Base-by-base conservation (phyloP, 2,888 invertebrate genomes). In the Ennomos fuscantarius region DNA sequence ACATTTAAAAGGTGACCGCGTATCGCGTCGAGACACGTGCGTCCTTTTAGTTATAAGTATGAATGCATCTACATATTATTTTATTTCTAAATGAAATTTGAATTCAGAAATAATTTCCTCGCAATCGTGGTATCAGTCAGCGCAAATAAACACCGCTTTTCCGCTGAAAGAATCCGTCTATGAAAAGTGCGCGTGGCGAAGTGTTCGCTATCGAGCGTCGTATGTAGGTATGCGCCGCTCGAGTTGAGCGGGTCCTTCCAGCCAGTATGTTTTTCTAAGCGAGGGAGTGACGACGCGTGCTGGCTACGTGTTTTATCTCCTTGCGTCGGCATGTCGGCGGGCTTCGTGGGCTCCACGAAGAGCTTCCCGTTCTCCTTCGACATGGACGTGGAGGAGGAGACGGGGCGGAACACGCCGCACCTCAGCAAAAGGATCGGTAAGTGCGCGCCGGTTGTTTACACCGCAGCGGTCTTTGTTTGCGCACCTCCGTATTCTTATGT, bases 281-380 rank as follows among this genome's bases (percentile, higher is more conserved):
- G 64, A 42, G 10, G 24, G 44, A 46, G 49, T 40, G 50, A 47
- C 48, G 62, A 63, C 65, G 68, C 57, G 66, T 62, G 50, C 40
- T 24, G 55, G 62, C 55, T 36, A 24, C 31, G 12, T 12, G 60
- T 50, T 60, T 56, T 49, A 62, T 60, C 59, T 66, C 60, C 66
- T 52, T 54, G 8, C 49, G 60, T 60, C 56, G 72, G 67, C 67
- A 92, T 92, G 92, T 86, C 91, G 58, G 78, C 83, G 67, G 84
- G 86, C 57, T 91, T 85, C 70, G 93, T 92, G 44, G 92, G 92
- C 37, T 91, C 92, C 54, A 92, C 92, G 39, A 92, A 88, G 72
- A 90, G 65, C 67, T 93, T 92, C 67, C 92, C 92, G 1, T 93
- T 92, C 68, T 91, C 93, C 49, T 93, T 93, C 74, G 93, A 93